phyloP scores from a whole-genome alignment of 2,113 vertebrate species.

The Hippoglossus stenolepis region DNA sequence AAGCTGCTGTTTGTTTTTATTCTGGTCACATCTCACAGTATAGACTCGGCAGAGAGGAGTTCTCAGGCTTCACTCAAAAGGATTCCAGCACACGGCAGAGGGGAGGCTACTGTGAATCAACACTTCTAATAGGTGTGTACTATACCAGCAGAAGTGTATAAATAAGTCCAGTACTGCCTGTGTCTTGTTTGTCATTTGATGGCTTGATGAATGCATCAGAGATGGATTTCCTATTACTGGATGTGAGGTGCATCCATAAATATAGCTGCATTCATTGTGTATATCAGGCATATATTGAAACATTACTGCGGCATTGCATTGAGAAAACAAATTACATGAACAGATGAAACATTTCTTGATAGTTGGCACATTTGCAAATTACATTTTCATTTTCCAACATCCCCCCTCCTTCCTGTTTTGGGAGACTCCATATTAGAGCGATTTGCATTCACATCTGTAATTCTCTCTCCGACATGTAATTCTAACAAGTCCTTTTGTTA shows the following conservation, averaged over 20 bases:
- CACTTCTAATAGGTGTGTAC: conserved; percentile 22
- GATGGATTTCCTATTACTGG: background rate
- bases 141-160: conserved; percentile 13
- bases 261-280: conserved; percentile 34
- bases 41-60: background rate
- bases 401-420: background rate
- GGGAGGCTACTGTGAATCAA: conserved; percentile 21
- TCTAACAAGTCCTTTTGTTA: conserved; percentile 57
- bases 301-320: conserved; percentile 6
- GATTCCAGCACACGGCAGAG: conserved; percentile 19
- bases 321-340: conserved; percentile 32
- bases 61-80: conserved; percentile 42
- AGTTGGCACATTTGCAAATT: background rate
- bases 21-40: too few relatives aligned
- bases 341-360: conserved; percentile 7
- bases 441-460: conserved; percentile 14
- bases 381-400: background rate
- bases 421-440: background rate
- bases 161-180: conserved; percentile 29
- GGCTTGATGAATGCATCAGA: conserved; percentile 32
- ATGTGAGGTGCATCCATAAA: conserved; percentile 2
- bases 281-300: conserved; percentile 12
- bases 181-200: conserved; percentile 32
- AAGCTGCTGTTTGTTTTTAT: too few relatives aligned
- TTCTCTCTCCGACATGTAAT: conserved; percentile 17